Percentiles rank a stretch among this genome's conserved stretches.
These are phyloP conservation scores for Nycteola revayana DNA, from an alignment of 2,888 invertebrate species.

Conservation along the genomic window DNA sequence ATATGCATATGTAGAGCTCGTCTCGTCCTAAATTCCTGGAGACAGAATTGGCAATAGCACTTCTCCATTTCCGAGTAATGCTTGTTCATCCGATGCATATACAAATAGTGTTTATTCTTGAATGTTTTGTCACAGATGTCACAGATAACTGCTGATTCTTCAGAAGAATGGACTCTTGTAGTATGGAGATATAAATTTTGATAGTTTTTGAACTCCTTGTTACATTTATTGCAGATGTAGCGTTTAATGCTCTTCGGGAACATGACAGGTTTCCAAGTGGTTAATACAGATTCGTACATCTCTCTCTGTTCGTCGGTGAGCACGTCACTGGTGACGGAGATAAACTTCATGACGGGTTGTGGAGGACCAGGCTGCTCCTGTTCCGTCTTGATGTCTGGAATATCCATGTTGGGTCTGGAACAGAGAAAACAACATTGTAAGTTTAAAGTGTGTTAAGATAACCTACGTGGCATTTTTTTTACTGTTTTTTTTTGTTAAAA, in stretches of 20 bases:
- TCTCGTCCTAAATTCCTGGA: conserved; percentile 67
- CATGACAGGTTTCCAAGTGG: conserved; percentile 68
- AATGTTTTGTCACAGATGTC: conserved; percentile 70
- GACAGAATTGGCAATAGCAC: conserved; percentile 68
- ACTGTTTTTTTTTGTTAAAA: no score
- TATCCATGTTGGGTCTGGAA: conserved; percentile 29
- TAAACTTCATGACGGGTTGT: conserved; percentile 54
- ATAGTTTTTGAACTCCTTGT: conserved; percentile 72
- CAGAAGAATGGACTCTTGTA: conserved; percentile 67
- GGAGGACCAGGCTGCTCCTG: conserved; percentile 21
- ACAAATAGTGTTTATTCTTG: conserved; percentile 73
- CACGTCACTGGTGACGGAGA: conserved; percentile 59
- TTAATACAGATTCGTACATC: conserved; percentile 71
- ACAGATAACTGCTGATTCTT: conserved; percentile 67
- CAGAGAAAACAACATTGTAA: no score
- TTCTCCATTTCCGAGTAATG: conserved; percentile 73
- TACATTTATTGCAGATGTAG: conserved; percentile 68
- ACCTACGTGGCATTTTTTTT: no score
- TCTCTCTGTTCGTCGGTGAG: conserved; percentile 65
- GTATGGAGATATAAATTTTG: conserved; percentile 71
- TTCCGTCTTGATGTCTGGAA: no score
- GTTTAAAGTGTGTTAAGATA: no score
- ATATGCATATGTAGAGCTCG: conserved; percentile 70
- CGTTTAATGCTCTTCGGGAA: conserved; percentile 58
- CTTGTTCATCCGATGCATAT: conserved; percentile 76